Percentiles rank a stretch among this genome's conserved stretches.
phyloP scores from a whole-genome alignment of 2,113 vertebrate genomes.

The Eulemur macaco region DNA sequence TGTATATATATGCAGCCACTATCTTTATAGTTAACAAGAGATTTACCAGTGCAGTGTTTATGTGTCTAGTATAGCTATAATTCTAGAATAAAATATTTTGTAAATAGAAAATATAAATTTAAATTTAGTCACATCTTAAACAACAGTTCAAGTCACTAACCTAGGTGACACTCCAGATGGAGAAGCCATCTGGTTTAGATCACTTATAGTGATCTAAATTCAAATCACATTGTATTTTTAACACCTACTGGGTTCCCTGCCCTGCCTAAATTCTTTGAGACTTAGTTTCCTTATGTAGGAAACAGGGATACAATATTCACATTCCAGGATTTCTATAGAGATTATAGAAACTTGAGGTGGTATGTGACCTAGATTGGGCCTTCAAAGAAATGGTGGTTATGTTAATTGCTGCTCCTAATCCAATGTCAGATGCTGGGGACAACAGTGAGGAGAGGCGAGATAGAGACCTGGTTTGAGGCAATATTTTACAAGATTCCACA shows the following conservation, averaged over 20 bases:
- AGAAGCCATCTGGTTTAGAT: background rate
- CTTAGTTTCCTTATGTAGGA: background rate
- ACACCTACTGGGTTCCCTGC: background rate
- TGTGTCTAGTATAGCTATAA: background rate
- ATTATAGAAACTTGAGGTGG: background rate
- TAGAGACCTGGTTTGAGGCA: background rate
- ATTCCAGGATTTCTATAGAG: background rate
- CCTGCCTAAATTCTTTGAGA: background rate
- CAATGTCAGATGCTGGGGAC: background rate
- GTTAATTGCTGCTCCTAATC: background rate
- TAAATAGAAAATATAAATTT: background rate
- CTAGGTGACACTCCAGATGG: background rate
- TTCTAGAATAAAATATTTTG: constrained; percentile 32
- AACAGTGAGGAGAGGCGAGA: background rate
- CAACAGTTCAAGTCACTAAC: background rate
- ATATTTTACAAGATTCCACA: background rate
- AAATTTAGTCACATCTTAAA: constrained; percentile 9
- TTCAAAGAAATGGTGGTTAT: background rate
- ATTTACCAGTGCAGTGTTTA: background rate
- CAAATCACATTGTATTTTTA: background rate
- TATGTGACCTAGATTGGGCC: background rate
- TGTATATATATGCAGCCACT: background rate
- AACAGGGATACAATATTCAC: background rate
- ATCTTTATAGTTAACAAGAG: background rate
- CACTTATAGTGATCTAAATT: background rate